Evolutionary conservation across 2,888 invertebrate species (phyloP).

Genomic region (Alentia gelatinosa): DNA sequence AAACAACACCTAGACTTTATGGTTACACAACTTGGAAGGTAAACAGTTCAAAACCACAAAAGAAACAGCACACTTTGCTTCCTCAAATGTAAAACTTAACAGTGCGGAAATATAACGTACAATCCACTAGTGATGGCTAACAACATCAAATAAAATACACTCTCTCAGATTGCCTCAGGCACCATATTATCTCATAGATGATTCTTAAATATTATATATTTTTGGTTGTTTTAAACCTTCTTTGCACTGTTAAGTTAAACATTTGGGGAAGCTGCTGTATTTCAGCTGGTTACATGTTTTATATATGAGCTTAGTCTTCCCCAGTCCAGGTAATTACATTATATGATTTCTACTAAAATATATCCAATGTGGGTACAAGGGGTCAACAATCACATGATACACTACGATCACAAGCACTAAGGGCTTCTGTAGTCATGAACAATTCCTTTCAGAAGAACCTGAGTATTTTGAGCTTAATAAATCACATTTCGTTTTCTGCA

Average conservation of each 20-base stretch:
- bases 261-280: neutral
- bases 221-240: neutral
- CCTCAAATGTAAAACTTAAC: neutral
- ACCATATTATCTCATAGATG: neutral
- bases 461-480: slow-evolving; percentile 40
- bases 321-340: neutral
- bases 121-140: neutral
- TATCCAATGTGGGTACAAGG: neutral
- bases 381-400: neutral
- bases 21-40: neutral
- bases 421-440: neutral
- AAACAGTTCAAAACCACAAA: neutral
- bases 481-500: neutral
- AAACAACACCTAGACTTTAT: neutral
- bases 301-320: neutral
- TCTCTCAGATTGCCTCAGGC: neutral
- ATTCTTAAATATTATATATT: neutral
- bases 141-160: too few species aligned
- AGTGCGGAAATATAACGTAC: neutral
- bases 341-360: neutral
- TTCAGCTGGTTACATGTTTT: neutral
- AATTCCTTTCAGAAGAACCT: neutral
- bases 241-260: neutral
- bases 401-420: neutral
- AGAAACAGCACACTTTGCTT: neutral